These are phyloP conservation scores for Psephotus haematonotus DNA, from an alignment of 2,113 vertebrate species.

Conservation along the genomic window DNA sequence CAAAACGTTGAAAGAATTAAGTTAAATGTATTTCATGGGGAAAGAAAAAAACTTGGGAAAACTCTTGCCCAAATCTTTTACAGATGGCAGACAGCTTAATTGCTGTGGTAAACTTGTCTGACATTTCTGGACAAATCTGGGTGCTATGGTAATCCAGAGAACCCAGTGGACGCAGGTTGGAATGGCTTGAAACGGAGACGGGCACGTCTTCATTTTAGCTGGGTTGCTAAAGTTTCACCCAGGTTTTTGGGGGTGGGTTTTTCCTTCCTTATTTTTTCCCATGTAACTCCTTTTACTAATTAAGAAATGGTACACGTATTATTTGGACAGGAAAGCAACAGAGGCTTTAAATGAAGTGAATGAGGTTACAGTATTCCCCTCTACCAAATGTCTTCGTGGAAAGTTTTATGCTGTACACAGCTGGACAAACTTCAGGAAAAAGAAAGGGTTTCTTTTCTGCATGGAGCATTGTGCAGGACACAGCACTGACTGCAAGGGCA, in stretches of 20 bases:
- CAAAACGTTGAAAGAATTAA: constrained; percentile 51
- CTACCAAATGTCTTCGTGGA: background rate
- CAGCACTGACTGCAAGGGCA: background rate
- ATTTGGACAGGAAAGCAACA: background rate
- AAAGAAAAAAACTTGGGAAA: background rate
- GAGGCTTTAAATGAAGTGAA: background rate
- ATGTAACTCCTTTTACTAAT: background rate
- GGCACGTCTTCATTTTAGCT: background rate
- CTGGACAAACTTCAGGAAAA: background rate
- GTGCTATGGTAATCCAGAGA: constrained; percentile 45
- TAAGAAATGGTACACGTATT: background rate
- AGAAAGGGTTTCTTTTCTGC: background rate
- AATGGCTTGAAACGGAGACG: background rate
- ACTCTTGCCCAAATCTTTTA: constrained; percentile 53
- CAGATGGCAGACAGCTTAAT: constrained; percentile 77
- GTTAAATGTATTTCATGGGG: background rate
- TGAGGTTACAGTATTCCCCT: background rate
- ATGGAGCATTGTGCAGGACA: background rate
- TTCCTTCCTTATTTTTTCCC: background rate
- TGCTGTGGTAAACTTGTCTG: constrained; percentile 72
- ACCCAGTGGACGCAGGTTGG: constrained; percentile 1
- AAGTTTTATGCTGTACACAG: background rate
- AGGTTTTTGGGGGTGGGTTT: background rate
- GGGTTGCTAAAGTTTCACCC: background rate
- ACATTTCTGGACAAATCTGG: constrained; percentile 63